Percentiles rank a stretch among this genome's conserved stretches.
Conservation (phyloP, 2,113 vertebrate species). For the Parus major region DNA sequence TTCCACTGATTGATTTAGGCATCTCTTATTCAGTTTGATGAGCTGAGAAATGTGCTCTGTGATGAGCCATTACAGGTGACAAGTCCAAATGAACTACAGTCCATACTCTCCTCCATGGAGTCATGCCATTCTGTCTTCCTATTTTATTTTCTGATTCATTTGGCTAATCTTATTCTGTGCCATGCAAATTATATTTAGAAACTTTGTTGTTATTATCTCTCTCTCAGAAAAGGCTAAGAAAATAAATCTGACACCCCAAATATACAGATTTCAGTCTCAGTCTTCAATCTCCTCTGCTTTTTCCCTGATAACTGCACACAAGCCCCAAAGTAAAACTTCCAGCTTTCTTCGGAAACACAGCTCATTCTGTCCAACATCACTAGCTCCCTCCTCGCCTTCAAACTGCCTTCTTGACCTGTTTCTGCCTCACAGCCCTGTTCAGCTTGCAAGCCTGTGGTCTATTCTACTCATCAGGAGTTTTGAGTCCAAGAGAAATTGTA, state of each 20-base stretch:
- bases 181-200: background rate
- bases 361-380: background rate
- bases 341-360: background rate
- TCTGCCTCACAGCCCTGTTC: background rate
- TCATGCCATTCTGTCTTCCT: background rate
- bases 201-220: background rate
- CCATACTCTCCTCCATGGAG: background rate
- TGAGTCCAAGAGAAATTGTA: background rate
- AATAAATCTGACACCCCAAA: background rate
- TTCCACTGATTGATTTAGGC: background rate
- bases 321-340: background rate
- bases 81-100: background rate
- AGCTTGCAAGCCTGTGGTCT: background rate
- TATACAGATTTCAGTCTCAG: background rate
- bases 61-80: background rate
- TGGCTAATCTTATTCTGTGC: background rate
- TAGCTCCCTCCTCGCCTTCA: background rate
- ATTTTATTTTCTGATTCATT: background rate
- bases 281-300: background rate
- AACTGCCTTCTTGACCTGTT: background rate
- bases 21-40: background rate
- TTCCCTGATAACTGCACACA: background rate
- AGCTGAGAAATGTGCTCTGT: background rate
- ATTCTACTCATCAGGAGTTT: background rate
- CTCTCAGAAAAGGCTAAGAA: background rate